Evolutionary conservation across 1,140 invertebrate genomes (phyloP).

Genomic region (Leptopilina boulardi): DNA sequence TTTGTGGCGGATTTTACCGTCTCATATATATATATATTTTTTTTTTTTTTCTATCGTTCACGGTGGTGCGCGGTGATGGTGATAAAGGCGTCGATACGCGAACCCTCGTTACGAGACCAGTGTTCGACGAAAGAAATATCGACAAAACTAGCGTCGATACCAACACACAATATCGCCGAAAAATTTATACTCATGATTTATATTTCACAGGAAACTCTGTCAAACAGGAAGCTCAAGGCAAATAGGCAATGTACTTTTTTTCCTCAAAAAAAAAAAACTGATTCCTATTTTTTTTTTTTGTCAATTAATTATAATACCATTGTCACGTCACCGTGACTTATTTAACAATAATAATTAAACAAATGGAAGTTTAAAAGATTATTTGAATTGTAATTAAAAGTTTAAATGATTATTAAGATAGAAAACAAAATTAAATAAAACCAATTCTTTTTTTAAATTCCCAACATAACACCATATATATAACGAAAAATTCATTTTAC

Average conservation of each 20-base stretch:
- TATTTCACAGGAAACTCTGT: background rate
- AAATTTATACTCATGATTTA: slow-evolving; percentile 4
- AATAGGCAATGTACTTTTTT: background rate
- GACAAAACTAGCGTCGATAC: slow-evolving; percentile 26
- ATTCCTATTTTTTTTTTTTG: no score
- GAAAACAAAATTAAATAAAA: no score
- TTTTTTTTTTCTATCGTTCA: background rate
- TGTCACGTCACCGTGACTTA: no score
- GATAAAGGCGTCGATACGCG: slow-evolving; percentile 14
- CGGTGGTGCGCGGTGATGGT: background rate
- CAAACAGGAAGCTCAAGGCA: background rate
- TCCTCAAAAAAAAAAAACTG: background rate
- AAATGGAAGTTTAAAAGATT: no score
- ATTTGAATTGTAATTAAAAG: no score
- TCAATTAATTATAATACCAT: no score
- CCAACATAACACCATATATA: no score
- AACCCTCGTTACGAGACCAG: background rate
- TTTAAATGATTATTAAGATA: no score
- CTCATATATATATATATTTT: no score
- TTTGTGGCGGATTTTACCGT: background rate
- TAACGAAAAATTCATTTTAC: no score
- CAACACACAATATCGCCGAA: background rate
- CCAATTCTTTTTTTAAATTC: no score
- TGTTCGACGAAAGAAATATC: slow-evolving; percentile 14
- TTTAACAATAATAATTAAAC: no score